Evolutionary conservation across 2,797 vertebrate genomes (phyloP).

Genomic region (Phoxinus dragarum): DNA sequence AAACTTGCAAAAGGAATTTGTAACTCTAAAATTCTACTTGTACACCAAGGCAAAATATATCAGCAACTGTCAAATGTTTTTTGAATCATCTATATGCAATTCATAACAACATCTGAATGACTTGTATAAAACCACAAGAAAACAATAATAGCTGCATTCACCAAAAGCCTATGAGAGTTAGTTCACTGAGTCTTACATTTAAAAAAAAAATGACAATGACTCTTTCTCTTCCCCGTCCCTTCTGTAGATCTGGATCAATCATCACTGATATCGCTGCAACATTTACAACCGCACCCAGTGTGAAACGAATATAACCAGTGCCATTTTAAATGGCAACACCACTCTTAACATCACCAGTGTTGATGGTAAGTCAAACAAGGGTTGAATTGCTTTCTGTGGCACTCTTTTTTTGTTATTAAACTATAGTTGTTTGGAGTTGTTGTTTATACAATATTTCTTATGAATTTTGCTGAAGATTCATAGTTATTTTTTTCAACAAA

Average conservation of each 20-base stretch:
- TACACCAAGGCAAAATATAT: background rate
- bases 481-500: background rate
- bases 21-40: no score
- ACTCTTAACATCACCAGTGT: background rate
- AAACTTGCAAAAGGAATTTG: no score
- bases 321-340: background rate
- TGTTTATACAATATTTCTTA: background rate
- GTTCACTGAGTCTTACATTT: background rate
- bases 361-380: conserved; percentile 7
- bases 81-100: background rate
- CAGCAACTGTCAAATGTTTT: background rate
- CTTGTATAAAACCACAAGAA: background rate
- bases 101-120: background rate
- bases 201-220: background rate
- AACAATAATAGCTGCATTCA: background rate
- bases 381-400: background rate
- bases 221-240: background rate
- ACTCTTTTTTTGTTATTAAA: background rate
- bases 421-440: background rate
- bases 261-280: background rate
- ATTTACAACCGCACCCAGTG: background rate
- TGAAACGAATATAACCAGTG: accelerated
- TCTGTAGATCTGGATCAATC: conserved; percentile 39
- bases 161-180: background rate
- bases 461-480: background rate